A percentile compares a stretch with the other conserved stretches of the same genome.
Conservation (phyloP, 1,140 invertebrate species). For the Saxidomus purpurata region DNA sequence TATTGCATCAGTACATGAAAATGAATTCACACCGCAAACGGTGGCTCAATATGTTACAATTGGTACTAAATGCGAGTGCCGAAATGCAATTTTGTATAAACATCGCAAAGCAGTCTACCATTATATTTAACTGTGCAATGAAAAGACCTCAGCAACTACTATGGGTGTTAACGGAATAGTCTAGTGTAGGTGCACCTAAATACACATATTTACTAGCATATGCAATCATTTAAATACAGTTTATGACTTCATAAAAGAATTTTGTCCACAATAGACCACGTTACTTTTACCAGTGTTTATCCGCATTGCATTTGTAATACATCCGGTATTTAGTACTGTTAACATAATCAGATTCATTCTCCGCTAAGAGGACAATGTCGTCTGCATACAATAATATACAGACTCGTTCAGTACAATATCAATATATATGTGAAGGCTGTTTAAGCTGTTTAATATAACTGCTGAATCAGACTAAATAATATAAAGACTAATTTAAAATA, state of each 20-base stretch:
- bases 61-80: conserved; percentile 11
- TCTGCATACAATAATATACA: background rate
- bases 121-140: background rate
- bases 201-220: too few species aligned
- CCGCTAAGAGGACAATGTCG: background rate
- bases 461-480: background rate
- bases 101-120: background rate
- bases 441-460: background rate
- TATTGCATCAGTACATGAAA: background rate
- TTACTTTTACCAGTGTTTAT: conserved; percentile 2
- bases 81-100: conserved; percentile 16
- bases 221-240: background rate
- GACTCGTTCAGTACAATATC: background rate
- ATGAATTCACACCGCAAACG: background rate
- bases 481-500: background rate
- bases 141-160: background rate
- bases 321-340: background rate
- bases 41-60: background rate
- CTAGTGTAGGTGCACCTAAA: background rate
- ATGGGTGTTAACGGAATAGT: background rate
- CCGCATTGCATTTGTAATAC: background rate
- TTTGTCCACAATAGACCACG: conserved; percentile 1
- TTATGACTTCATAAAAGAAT: background rate
- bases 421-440: background rate
- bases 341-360: background rate